These are phyloP conservation scores for Cyrtonyx montezumae DNA, from an alignment of 2,113 vertebrate species.

Conservation along the genomic window DNA sequence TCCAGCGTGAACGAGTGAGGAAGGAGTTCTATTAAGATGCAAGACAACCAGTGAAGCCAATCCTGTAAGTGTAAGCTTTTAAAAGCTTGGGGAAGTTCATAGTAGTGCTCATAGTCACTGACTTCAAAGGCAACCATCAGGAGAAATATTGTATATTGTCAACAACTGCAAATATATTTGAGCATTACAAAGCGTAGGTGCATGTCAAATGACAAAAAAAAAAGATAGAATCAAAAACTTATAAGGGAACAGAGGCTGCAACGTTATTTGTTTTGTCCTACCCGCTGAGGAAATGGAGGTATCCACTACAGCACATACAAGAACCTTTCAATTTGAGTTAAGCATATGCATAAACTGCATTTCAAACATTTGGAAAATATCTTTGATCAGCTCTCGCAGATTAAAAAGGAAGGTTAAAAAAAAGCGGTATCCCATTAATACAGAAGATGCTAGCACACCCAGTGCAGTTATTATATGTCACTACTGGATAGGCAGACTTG, in stretches of 20 bases:
- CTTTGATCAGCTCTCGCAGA: constrained; percentile 54
- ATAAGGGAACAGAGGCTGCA: neutral
- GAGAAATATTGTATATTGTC: neutral
- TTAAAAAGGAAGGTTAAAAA: constrained; percentile 35
- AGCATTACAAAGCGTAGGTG: neutral
- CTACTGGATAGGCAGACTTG: constrained; percentile 45
- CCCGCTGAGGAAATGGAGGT: neutral
- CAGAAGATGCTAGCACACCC: constrained; percentile 18
- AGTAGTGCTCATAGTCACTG: neutral
- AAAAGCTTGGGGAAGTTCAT: neutral
- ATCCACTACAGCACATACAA: neutral
- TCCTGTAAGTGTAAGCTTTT: neutral
- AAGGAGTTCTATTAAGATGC: neutral
- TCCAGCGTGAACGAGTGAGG: neutral
- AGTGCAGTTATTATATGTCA: constrained; percentile 48
- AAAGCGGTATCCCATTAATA: constrained; percentile 28
- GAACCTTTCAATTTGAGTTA: neutral
- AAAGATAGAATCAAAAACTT: neutral
- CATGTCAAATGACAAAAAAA: neutral
- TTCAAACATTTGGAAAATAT: constrained; percentile 47
- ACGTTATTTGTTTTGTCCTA: constrained; percentile 3
- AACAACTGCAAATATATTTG: neutral
- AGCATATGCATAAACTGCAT: constrained; percentile 22
- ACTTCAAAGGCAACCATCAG: constrained; percentile 24
- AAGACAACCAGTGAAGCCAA: neutral